A percentile compares a stretch with the other conserved stretches of the same genome.
Evolutionary conservation across 2,888 invertebrate species (phyloP).

Genomic region (Oscheius sp.): DNA sequence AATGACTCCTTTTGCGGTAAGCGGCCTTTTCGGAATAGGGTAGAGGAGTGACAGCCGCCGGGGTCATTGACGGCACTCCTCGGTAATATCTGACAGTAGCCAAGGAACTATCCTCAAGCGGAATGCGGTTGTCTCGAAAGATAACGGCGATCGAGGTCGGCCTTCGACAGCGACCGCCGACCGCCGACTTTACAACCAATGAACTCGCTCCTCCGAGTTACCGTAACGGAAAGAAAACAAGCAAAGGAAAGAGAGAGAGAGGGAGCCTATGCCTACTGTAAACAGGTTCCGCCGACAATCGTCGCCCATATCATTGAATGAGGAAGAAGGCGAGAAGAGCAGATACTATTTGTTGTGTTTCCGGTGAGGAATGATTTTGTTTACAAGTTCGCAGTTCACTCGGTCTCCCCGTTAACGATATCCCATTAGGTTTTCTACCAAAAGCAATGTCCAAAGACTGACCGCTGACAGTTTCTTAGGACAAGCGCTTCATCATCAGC

Average conservation of each 20-base stretch:
- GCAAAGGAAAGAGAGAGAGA: background rate
- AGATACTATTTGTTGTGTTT: no score
- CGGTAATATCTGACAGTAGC: conserved; percentile 31
- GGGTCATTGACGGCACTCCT: conserved; percentile 31
- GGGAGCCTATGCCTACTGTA: conserved; percentile 27
- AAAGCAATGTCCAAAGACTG: background rate
- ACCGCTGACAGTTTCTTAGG: conserved; percentile 11
- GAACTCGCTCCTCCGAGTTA: conserved; percentile 38
- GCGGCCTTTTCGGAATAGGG: background rate
- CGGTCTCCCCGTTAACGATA: no score
- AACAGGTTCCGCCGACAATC: conserved; percentile 32
- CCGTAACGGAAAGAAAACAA: conserved; percentile 30
- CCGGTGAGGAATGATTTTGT: background rate
- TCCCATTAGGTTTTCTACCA: background rate
- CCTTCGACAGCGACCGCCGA: conserved; percentile 36
- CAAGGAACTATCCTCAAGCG: conserved; percentile 29
- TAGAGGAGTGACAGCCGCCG: background rate
- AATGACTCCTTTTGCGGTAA: conserved; percentile 20
- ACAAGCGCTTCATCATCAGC: conserved; percentile 13
- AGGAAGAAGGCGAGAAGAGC: conserved; percentile 5
- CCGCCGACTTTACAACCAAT: conserved; percentile 40
- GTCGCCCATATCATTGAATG: conserved; percentile 31
- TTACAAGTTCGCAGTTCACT: background rate
- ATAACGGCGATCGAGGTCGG: conserved; percentile 38
- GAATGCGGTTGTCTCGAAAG: conserved; percentile 39